Evolutionary conservation across 2,797 vertebrate genomes (phyloP), one percentile per base, ranked within the genome.

Genomic region (Platyrinchus mystaceus): DNA sequence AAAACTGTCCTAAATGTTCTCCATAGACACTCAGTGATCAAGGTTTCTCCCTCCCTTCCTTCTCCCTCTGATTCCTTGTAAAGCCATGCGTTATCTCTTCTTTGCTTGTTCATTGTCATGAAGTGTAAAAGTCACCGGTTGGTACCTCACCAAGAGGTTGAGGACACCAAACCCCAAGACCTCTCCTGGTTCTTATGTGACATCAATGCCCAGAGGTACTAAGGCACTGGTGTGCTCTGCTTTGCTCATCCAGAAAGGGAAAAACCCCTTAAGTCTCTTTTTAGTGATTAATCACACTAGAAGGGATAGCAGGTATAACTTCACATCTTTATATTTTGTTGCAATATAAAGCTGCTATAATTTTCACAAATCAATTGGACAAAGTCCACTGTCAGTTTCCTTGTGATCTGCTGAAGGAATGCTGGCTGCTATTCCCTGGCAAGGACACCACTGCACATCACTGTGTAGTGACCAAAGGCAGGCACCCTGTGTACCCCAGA

Each of bases 151-250:
- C 49, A 50, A 28, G 6, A 28, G 16, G 49, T 11, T 28, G 17
- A 50, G 27, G 28, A 50, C 6, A 39, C 6, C 36, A 53, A 80
- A 41, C 32, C 15, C 12, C 7, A 49, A 56, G 67, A 14, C 8
- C 2, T 55, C 43, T 56, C 26, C 23, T 55, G 10, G 4, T 32
- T 20, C 9, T 81, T 6, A 14, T 0, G 7, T 2, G 1, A 19
- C 1, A 1, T 30, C 20, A 44, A 28, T 16, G 67, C 4, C 4
- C 6, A 14, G 4, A 28, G 28, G 4, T 26, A 34, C n/a, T 17
- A 68, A 34, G 58, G n/a, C 19, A 43, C 7, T 34, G 9, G 2
- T 24, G 2, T 32, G n/a, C 49, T 28, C 26, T 1, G 1, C 20
- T 8, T 67, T 8, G 1, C 3, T 32, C 34, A 62, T 12, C 4